Evolutionary conservation across 1,140 invertebrate species (phyloP).

Genomic region (Dendroctonus valens): DNA sequence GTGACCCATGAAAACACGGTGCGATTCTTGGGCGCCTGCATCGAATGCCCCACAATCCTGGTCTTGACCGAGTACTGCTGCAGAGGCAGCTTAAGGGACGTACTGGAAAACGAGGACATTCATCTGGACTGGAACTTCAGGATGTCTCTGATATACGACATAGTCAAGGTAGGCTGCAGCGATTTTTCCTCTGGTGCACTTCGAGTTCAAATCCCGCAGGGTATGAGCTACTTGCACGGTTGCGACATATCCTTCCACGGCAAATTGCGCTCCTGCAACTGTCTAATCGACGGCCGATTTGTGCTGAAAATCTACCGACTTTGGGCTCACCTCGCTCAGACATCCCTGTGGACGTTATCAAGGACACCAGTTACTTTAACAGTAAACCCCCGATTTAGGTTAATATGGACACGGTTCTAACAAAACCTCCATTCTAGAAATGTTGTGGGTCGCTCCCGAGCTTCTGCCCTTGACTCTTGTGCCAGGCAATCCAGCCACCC

Average conservation of each 20-base stretch:
- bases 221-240: conserved; percentile 85
- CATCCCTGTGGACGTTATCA: conserved; percentile 69
- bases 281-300: conserved; percentile 89
- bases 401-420: not conserved
- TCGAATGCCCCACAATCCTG: conserved; percentile 72
- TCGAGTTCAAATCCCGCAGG: conserved; percentile 66
- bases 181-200: too few species aligned
- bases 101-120: conserved; percentile 80
- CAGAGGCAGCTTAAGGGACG: conserved; percentile 78
- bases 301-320: conserved; percentile 91
- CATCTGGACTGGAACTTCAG: conserved; percentile 86
- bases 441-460: conserved; percentile 81
- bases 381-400: conserved; percentile 55
- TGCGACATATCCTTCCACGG: conserved; percentile 84
- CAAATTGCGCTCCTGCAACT: conserved; percentile 86
- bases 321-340: conserved; percentile 78
- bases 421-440: conserved; percentile 57
- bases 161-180: conserved; percentile 82
- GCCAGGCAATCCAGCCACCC: conserved; percentile 68
- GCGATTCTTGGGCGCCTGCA: conserved; percentile 81
- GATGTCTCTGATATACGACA: conserved; percentile 83
- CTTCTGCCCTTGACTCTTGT: conserved; percentile 67
- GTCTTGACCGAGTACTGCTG: conserved; percentile 84
- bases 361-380: conserved; percentile 72
- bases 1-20: conserved; percentile 88